phyloP scores from a whole-genome alignment of 2,113 vertebrate species.

The Megaceryle maxima region DNA sequence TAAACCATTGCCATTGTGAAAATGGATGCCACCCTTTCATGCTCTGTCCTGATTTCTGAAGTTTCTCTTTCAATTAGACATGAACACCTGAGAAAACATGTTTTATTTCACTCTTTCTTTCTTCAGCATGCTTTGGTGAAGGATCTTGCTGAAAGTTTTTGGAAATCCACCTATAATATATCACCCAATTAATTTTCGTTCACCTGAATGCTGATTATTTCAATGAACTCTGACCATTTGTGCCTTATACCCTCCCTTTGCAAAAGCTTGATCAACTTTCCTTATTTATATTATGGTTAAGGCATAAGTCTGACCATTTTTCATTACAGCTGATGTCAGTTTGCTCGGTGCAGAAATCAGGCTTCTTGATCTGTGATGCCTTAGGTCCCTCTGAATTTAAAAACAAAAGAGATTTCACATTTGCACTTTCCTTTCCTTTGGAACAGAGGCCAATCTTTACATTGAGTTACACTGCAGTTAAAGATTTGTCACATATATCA shows the following conservation, averaged over 20 bases:
- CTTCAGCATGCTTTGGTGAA: background rate
- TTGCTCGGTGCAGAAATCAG: background rate
- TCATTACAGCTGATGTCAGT: background rate
- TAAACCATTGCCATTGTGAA: background rate
- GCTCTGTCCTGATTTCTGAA: background rate
- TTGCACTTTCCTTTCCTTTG: background rate
- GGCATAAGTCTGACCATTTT: background rate
- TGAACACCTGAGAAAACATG: background rate
- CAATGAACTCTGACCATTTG: background rate
- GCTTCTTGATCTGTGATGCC: background rate
- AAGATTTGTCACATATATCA: constrained; percentile 41
- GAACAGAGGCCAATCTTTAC: background rate
- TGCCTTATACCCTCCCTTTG: background rate
- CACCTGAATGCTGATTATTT: background rate
- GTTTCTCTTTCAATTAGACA: background rate
- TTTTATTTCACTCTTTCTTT: background rate
- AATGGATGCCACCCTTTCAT: background rate
- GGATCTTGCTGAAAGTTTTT: background rate
- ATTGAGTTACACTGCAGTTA: background rate
- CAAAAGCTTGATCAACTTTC: background rate
- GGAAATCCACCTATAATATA: background rate
- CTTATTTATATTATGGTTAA: background rate
- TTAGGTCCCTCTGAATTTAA: background rate
- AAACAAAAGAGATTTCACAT: background rate
- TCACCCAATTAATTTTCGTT: background rate